Evolutionary conservation across 2,888 invertebrate species (phyloP), one percentile per base, ranked within the genome.

Genomic region (Eilema caniola): DNA sequence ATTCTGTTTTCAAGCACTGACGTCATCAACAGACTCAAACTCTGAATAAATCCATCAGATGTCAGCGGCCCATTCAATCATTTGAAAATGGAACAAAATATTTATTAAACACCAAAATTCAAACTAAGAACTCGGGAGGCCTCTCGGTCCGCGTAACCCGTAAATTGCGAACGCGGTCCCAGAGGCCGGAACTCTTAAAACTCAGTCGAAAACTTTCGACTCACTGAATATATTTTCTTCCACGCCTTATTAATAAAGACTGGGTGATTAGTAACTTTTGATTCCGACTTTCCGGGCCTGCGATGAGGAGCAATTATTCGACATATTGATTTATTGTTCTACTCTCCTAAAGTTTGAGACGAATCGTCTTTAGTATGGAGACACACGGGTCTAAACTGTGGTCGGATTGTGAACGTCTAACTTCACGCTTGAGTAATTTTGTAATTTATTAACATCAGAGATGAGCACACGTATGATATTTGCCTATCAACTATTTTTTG

Each of bases 321-420:
- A 93, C 93, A 93, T 93, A 93, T 95, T 95, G 94, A 95, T 95
- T 95, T 94, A 95, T 95, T 93, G 92, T 92, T 89, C 82, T 80
- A 81, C 82, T 73, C 82, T 82, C 88, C 83, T 80, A 75, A 90
- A 93, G 86, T 92, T 92, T 83, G 76, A 83, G 88, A 89, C 88
- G 83, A 83, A 82, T 84, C 81, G 77, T 77, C 82, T 75, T 78
- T 81, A 74, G 71, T 67, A 66, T 67, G 75, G 53, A 77, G 79
- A 81, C 76, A 78, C 56, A 75, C 70, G 76, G 85, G 84, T 20
- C 2, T 7, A 11, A 20, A 62, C 7, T 66, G 2, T 24, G 8
- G 20, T n/a, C 53, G 8, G 3, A 53, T n/a, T 3, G 1, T 47
- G 3, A 47, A 20, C 20, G 47, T 41, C 41, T 1, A 3, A 12